Evolutionary conservation across 2,113 vertebrate species (phyloP).

Genomic region (Notothenia rossii): DNA sequence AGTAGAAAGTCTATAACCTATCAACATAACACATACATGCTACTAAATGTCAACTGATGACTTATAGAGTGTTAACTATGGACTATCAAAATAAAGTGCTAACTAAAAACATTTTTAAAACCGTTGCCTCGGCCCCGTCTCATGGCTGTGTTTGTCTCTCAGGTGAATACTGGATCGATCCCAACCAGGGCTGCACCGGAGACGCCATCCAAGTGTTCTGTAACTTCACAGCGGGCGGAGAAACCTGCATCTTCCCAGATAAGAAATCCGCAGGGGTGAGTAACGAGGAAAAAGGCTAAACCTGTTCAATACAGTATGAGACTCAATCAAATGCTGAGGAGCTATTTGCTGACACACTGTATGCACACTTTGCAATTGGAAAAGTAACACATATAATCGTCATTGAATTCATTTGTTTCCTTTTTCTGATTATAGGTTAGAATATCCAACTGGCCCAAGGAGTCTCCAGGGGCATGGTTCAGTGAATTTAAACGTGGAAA

Average conservation of each 20-base stretch:
- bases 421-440: conserved; percentile 85
- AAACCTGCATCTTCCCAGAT: conserved; percentile 97
- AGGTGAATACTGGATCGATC: conserved; percentile 99
- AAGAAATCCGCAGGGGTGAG: conserved; percentile 96
- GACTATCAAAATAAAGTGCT: no score
- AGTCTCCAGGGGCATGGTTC: conserved; percentile 96
- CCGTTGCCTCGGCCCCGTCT: not conserved
- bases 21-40: no score
- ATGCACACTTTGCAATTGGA: not conserved
- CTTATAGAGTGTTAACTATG: no score
- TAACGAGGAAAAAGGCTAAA: conserved; percentile 27
- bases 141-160: conserved; percentile 7
- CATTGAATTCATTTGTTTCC: not conserved
- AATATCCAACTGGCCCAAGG: conserved; percentile 98
- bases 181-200: conserved; percentile 96
- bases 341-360: not conserved
- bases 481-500: conserved; percentile 99
- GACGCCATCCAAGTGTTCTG: conserved; percentile 97
- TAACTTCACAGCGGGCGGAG: conserved; percentile 97
- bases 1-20: no score
- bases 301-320: not conserved
- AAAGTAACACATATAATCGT: not conserved
- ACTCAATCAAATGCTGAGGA: no score
- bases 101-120: no score
- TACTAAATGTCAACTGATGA: no score